Evolutionary conservation across 2,888 invertebrate species (phyloP).

Genomic region (Erpobdella octoculata): DNA sequence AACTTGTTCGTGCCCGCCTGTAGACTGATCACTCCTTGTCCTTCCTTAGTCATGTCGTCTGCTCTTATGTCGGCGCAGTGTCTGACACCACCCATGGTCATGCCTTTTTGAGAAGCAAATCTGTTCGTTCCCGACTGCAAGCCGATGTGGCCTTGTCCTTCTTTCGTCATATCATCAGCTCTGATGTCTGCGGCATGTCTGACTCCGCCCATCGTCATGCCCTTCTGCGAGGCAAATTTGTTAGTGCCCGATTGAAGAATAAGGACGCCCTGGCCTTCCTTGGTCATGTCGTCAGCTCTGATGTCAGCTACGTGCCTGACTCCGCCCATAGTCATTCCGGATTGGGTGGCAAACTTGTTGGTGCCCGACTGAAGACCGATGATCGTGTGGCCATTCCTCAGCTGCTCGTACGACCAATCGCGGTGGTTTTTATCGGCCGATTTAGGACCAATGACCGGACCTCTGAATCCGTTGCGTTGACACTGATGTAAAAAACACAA

Average conservation of each 20-base stretch:
- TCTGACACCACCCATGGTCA: conserved; percentile 23
- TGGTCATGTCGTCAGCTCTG: conserved; percentile 27
- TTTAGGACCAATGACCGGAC: conserved; percentile 46
- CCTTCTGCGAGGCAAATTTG: conserved; percentile 22
- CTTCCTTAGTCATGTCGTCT: conserved; percentile 25
- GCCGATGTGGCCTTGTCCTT: conserved; percentile 21
- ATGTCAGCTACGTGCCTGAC: conserved; percentile 31
- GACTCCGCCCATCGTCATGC: conserved; percentile 22
- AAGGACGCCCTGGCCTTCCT: conserved; percentile 22
- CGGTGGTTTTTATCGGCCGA: conserved; percentile 44
- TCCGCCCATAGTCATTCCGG: conserved; percentile 45
- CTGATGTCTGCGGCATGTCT: conserved; percentile 22
- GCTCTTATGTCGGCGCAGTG: conserved; percentile 22
- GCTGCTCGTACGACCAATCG: conserved; percentile 46
- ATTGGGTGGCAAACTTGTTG: conserved; percentile 47
- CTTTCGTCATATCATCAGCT: conserved; percentile 24
- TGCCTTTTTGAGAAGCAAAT: conserved; percentile 16
- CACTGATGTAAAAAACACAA: conserved; percentile 21
- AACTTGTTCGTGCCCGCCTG: conserved; percentile 49
- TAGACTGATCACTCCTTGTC: conserved; percentile 32
- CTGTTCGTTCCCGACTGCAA: conserved; percentile 24
- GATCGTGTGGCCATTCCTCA: conserved; percentile 35
- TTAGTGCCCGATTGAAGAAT: conserved; percentile 23
- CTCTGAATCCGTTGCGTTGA: conserved; percentile 46
- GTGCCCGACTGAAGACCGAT: conserved; percentile 41